Evolutionary conservation across 2,113 vertebrate species (phyloP), one percentile per base, ranked within the genome.

Genomic region (Boulengeromyrus knoepffleri): DNA sequence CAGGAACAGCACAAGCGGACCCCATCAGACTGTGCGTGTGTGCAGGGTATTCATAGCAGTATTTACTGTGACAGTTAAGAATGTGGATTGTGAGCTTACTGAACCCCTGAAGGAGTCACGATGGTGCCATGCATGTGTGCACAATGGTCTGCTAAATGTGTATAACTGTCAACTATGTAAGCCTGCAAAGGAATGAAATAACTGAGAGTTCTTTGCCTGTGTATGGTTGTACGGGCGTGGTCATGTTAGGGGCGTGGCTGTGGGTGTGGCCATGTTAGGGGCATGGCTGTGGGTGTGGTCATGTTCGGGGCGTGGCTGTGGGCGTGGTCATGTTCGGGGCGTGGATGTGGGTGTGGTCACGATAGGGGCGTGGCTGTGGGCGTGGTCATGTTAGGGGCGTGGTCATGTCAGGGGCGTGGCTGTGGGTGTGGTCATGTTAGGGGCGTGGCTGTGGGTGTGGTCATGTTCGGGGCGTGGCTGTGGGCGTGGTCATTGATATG

Each of bases 1-100:
- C 52, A 89, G 90, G 84, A 53, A 93, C 92, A 93, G 93, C 89
- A 91, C 45, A 94, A 91, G 95, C 90, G 93, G 88, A 95, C 92
- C 94, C 93, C 36, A 46, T 74, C 12, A 52, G 58, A 45, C 5
- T 50, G 58, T 19, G 90, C 80, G 89, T 90, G 86, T 84, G 50
- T 45, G 7, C 15, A 36, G 17, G 74, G 70, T 17, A 47, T 85
- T 70, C 42, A 39, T 39, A 42, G 74, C 74, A 42, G 66, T 47
- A 13, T 88, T 47, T 50, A 42, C 50, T 80, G 4, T 80, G 17
- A 80, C 17, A 8, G 36, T 19, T 80, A 42, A 39, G 15, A 42
- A 42, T 80, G 15, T 80, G 74, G 36, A 80, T 19, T 42, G 31
- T 80, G 15, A 42, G 15, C 36, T 80, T 80, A 19, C 17, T 42